Base-by-base conservation (phyloP, 2,797 vertebrate species). In the Karalla daura region DNA sequence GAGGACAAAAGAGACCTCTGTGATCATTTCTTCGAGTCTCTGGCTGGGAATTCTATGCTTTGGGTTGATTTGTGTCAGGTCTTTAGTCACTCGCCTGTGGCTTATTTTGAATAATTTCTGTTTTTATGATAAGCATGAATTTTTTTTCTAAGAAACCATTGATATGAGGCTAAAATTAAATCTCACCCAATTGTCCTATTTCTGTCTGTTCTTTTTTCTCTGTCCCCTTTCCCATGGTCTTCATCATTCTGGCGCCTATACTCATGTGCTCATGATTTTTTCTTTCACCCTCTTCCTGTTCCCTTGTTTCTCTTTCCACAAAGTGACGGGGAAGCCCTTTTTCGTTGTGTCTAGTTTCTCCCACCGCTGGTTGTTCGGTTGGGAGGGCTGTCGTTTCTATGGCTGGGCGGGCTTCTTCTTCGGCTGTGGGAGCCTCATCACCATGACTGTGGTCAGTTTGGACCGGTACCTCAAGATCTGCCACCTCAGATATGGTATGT, bases 371-470 rank as follows among this genome's bases (percentile, higher is more conserved):
- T 70, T 96, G 65, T 98, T 99, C 3, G 97, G 97, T 46, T 97
- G 96, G 96, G 91, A 94, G 5, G 95, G 95, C 53, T 98, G 97
- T 74, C 94, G 91, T 15, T 96, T 94, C 94, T 98, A 98, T 0
- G 96, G 97, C 61, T 99, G 96, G 96, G 92, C 95, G 0, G 95
- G 97, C 2, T 99, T 98, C 90, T 98, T 99, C 93, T 98, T 98
- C 55, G 97, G 97, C 44, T 96, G 95, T 21, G 97, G 96, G 20
- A 98, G 96, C 78, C 96, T 98, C 51, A 96, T 95, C 86, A 98
- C 97, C 5, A 95, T 98, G 96, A 98, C 96, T 0, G 89, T 95
- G 40, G 95, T 98, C 84, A 98, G 97, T 87, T 84, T 98, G 81
- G 96, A 98, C 75, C 94, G 96, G 46, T 99, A 98, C 82, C 85